Evolutionary conservation across 2,113 vertebrate species (phyloP).

Genomic region (Raja brachyura): DNA sequence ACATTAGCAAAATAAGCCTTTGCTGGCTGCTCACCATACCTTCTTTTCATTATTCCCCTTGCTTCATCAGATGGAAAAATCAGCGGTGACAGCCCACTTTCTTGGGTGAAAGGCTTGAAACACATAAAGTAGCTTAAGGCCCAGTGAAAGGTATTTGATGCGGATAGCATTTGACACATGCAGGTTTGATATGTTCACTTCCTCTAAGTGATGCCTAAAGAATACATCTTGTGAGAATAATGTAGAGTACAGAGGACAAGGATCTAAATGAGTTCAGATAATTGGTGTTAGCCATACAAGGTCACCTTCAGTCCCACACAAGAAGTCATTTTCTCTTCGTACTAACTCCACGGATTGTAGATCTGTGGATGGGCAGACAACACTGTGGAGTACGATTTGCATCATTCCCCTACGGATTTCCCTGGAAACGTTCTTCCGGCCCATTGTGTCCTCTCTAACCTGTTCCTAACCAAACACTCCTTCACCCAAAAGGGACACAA

Average conservation of each 20-base stretch:
- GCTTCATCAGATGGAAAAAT: conserved; percentile 62
- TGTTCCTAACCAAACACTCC: not conserved
- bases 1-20: conserved; percentile 44
- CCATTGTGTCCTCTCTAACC: not conserved
- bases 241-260: conserved; percentile 54
- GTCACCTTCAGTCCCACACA: conserved; percentile 63
- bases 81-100: conserved; percentile 74
- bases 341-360: not conserved
- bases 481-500: no score
- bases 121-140: conserved; percentile 50
- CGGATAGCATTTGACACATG: conserved; percentile 62
- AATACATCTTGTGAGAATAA: conserved; percentile 56
- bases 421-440: not conserved
- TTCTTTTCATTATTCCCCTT: conserved; percentile 59
- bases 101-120: conserved; percentile 53
- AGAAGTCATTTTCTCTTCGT: conserved; percentile 21
- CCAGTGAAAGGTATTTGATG: conserved; percentile 63
- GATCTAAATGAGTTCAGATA: conserved; percentile 53
- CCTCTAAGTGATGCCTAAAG: conserved; percentile 50
- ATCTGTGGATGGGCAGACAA: not conserved
- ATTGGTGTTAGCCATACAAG: conserved; percentile 60
- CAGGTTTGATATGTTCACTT: conserved; percentile 62
- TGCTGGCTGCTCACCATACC: conserved; percentile 46
- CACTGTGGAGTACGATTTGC: no score
- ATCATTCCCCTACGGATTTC: not conserved